Evolutionary conservation across 2,113 vertebrate species (phyloP).

Genomic region (Pachycephala philippinensis): DNA sequence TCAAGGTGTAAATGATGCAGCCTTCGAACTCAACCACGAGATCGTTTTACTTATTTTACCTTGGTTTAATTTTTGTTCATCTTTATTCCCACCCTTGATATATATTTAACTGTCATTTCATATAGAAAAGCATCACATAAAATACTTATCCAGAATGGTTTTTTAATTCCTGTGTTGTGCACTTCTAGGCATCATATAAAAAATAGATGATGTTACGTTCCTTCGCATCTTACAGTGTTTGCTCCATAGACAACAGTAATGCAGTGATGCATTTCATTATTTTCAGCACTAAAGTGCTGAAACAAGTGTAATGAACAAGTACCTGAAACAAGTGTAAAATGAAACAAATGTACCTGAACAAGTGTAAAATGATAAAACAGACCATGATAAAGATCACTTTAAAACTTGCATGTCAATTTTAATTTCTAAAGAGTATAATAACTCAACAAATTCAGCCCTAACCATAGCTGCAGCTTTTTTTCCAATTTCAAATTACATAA

Average conservation of each 20-base stretch:
- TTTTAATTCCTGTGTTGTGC: background rate
- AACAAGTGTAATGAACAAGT: too few species aligned
- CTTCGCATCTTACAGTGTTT: background rate
- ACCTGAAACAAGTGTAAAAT: background rate
- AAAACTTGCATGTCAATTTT: background rate
- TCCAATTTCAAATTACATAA: background rate
- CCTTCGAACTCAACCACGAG: background rate
- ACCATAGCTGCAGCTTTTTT: background rate
- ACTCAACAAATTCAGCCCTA: background rate
- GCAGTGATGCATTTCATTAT: background rate
- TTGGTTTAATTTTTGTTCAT: background rate
- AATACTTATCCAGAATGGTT: background rate
- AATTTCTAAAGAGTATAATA: background rate
- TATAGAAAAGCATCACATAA: background rate
- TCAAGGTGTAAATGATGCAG: background rate
- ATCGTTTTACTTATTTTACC: background rate
- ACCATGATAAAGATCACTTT: background rate
- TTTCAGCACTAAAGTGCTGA: background rate
- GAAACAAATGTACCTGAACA: rapidly evolving
- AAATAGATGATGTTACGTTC: background rate
- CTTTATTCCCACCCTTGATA: background rate
- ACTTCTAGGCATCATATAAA: background rate
- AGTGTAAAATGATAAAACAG: background rate
- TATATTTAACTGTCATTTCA: background rate
- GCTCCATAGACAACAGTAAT: background rate